Evolutionary conservation across 2,797 vertebrate genomes (phyloP).

Genomic region (Pseudotriccus pelzelni): DNA sequence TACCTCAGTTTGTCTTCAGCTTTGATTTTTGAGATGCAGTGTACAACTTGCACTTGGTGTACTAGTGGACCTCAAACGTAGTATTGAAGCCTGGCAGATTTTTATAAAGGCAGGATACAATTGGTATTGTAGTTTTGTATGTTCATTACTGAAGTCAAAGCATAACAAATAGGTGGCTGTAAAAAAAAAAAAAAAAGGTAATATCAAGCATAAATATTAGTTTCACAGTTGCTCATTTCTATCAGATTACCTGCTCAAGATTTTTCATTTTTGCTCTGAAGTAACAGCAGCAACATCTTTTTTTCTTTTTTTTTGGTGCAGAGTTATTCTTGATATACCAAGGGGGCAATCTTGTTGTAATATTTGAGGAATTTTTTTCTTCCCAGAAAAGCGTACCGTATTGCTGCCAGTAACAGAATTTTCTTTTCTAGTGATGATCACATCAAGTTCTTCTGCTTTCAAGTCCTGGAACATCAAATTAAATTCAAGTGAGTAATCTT

Average conservation of each 20-base stretch:
- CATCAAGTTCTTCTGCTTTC: slow-evolving; percentile 98
- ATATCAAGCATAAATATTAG: not conserved
- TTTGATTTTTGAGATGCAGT: not conserved
- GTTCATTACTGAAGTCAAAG: not conserved
- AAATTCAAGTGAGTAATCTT: slow-evolving; percentile 89
- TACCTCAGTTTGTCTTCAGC: not conserved
- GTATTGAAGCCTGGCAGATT: not conserved
- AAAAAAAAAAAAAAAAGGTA: not conserved
- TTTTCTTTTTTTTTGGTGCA: not conserved
- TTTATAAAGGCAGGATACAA: not conserved
- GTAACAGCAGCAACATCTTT: not conserved
- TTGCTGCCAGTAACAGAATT: not conserved
- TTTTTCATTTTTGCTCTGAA: not conserved
- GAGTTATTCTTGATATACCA: not conserved
- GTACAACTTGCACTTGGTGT: not conserved
- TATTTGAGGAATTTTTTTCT: not conserved
- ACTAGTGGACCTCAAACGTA: accelerated
- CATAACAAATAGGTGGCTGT: not conserved
- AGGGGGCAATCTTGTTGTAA: not conserved
- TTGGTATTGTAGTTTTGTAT: not conserved
- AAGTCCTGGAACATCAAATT: slow-evolving; percentile 97
- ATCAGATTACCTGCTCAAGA: not conserved
- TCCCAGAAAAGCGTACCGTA: not conserved
- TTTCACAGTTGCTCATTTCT: not conserved
- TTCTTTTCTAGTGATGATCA: slow-evolving; percentile 89